Percentiles rank a stretch among this genome's conserved stretches.
Evolutionary conservation across 1,140 invertebrate species (phyloP).

Genomic region (Papilio xuthus): DNA sequence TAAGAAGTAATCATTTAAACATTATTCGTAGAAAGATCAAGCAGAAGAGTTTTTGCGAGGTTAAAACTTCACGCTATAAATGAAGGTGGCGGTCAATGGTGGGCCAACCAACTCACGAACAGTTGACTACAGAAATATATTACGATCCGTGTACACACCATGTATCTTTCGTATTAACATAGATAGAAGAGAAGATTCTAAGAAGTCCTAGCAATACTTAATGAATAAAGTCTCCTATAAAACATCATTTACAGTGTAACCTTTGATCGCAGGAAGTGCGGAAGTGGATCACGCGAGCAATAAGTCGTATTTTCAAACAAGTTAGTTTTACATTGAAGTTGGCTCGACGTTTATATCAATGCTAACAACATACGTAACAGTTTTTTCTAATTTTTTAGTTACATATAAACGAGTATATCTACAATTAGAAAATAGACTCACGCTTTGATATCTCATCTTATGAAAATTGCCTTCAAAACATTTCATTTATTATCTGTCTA

Average conservation of each 20-base stretch:
- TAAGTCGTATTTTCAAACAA: conserved; percentile 11
- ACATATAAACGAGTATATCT: background rate
- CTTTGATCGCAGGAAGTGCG: conserved; percentile 10
- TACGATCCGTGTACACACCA: background rate
- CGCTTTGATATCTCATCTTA: background rate
- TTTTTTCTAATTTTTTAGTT: background rate
- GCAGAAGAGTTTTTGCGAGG: background rate
- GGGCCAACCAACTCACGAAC: no score
- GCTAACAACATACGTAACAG: conserved; percentile 19
- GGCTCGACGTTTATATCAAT: background rate
- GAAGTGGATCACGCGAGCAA: background rate
- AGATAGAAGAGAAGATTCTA: no score
- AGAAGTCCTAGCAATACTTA: background rate
- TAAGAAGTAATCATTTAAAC: background rate
- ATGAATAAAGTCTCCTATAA: background rate
- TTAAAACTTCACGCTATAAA: background rate
- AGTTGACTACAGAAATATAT: background rate
- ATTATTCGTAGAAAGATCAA: background rate
- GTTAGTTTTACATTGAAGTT: conserved; percentile 24
- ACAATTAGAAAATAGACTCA: background rate
- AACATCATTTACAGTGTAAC: background rate
- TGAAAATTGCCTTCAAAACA: no score
- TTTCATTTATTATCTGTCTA: no score
- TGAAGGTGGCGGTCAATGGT: background rate
- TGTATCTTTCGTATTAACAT: background rate